Evolutionary conservation across 2,113 vertebrate genomes (phyloP), one percentile per base, ranked within the genome.

Genomic region (Notechis scutatus): DNA sequence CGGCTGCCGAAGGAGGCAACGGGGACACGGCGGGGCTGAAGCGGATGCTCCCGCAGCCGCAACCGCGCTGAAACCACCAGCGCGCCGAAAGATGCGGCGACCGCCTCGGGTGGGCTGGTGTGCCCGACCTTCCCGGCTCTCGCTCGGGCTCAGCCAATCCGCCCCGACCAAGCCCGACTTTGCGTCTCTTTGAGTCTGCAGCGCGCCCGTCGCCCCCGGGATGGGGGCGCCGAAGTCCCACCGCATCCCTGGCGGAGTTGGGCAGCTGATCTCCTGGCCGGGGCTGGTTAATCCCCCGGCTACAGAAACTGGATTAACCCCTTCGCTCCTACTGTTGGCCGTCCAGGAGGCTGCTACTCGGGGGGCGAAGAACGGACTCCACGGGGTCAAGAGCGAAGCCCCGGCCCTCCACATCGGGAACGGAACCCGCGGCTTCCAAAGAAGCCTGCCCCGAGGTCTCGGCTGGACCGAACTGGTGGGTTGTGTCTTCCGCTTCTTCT

Each of bases 391-490:
- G 69, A 74, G 14, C n/a, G 69, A 74, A 39, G 69, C 34, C 69
- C 74, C 34, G 34, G 18, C 34, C 3, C 20, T 9, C 34, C 39
- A 42, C 20, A 21, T 93, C 54, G 57, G 56, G 52, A 74, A 93
- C 52, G 47, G 74, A 95, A 88, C 90, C 93, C 88, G 94, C 91
- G 88, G 81, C 21, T 26, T 47, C 92, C 90, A 95, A 45, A 42
- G 52, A 90, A 93, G 94, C 85, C 86, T 91, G 0, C 23, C 5
- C 11, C 21, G 52, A 15, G 50, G 59, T n/a, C 59, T 21, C 42
- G 8, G 34, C 95, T 90, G 97, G 88, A 96, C 96, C 92, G 94
- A 92, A 96, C 96, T 69, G 97, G 97, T 97, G 97, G 97, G 97
- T 97, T 64, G 20, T 42, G 59, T 52, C 61, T 18, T 14, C 21